Percentiles rank a stretch among this genome's conserved stretches.
Conservation (phyloP, 2,113 vertebrate genomes). For the Misgurnus anguillicaudatus region DNA sequence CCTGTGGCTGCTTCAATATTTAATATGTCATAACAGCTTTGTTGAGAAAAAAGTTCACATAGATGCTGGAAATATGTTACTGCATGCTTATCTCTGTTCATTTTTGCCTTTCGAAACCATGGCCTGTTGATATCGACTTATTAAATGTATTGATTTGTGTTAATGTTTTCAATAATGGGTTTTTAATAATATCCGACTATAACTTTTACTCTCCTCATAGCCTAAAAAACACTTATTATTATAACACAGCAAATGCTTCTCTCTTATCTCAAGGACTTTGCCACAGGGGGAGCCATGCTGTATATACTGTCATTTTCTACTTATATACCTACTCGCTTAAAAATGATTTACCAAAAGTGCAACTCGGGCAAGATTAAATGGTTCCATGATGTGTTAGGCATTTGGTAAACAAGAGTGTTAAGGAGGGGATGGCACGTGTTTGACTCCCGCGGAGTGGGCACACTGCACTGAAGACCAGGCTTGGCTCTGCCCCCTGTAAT, state of each 20-base stretch:
- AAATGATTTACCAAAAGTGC: conserved; percentile 23
- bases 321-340: not conserved
- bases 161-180: no score
- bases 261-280: not conserved
- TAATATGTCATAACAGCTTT: conserved; percentile 49
- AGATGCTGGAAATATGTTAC: not conserved
- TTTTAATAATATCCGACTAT: no score
- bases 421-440: conserved; percentile 50
- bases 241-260: not conserved
- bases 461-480: conserved; percentile 38
- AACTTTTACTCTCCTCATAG: not conserved
- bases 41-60: not conserved
- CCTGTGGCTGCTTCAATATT: conserved; percentile 52
- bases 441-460: conserved; percentile 38
- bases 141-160: no score
- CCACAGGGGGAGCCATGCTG: conserved; percentile 45
- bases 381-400: conserved; percentile 56
- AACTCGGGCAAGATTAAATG: conserved; percentile 40
- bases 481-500: conserved; percentile 53
- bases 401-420: conserved; percentile 58
- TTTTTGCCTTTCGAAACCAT: no score
- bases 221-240: not conserved
- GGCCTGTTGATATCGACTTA: no score
- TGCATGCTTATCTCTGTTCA: no score
- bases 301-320: not conserved